These are phyloP conservation scores for Psittacula echo DNA, from an alignment of 2,797 vertebrate genomes.

Conservation along the genomic window DNA sequence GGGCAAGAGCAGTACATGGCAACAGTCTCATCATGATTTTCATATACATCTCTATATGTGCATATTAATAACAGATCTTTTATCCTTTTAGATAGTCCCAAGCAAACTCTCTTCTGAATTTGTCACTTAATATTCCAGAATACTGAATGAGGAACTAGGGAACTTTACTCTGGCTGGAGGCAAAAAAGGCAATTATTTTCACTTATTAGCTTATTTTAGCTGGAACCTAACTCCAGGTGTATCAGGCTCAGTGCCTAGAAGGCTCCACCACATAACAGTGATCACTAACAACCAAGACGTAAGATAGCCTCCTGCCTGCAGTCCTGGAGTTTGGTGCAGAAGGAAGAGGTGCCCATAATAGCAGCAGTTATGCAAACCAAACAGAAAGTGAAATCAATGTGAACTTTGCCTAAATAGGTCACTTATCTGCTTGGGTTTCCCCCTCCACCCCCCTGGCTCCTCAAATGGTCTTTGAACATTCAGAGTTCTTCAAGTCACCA, in stretches of 20 bases:
- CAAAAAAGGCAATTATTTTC: background rate
- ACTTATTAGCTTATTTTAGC: background rate
- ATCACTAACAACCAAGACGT: background rate
- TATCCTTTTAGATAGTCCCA: background rate
- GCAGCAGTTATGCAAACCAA: background rate
- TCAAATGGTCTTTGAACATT: slow-evolving; percentile 12
- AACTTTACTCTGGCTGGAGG: background rate
- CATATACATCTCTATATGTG: background rate
- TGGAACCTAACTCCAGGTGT: background rate
- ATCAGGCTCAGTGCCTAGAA: background rate
- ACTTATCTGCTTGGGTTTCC: background rate
- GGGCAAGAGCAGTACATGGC: background rate
- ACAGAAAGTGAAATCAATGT: slow-evolving; percentile 44
- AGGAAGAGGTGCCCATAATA: background rate
- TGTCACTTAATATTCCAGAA: background rate
- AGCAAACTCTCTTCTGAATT: background rate
- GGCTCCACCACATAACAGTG: background rate
- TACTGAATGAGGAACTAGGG: background rate
- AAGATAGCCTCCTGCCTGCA: background rate
- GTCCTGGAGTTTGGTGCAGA: background rate
- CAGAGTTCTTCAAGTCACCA: slow-evolving; percentile 20
- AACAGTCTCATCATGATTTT: background rate
- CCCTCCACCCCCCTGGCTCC: background rate
- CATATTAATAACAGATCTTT: background rate
- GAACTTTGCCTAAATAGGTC: slow-evolving; percentile 35